Percentiles rank a stretch among this genome's conserved stretches.
phyloP scores from a whole-genome alignment of 2,113 vertebrate species.

The Smithornis capensis region DNA sequence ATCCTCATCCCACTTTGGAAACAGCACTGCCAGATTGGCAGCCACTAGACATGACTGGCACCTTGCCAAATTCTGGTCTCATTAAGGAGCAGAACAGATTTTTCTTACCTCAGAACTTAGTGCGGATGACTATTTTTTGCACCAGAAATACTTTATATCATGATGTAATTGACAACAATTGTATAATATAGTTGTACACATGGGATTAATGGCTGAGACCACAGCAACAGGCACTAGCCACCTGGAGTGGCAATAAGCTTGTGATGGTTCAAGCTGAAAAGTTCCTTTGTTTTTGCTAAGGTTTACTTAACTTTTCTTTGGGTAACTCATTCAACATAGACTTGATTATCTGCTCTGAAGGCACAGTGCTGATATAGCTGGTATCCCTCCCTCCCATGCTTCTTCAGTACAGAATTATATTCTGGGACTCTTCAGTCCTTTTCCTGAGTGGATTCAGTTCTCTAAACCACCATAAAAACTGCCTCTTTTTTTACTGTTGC shows the following conservation, averaged over 20 bases:
- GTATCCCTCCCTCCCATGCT: not conserved
- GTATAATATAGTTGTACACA: not conserved
- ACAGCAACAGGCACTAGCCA: not conserved
- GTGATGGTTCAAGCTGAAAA: not conserved
- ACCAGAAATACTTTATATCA: not conserved
- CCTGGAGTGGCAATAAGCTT: not conserved
- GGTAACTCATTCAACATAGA: not conserved
- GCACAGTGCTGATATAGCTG: not conserved
- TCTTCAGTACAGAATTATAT: not conserved
- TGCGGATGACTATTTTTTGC: not conserved
- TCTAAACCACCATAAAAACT: not conserved
- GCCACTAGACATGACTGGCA: not conserved
- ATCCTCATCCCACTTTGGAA: not conserved
- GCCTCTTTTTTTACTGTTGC: not conserved
- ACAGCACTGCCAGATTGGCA: not conserved
- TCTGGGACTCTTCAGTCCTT: not conserved
- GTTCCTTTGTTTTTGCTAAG: not conserved
- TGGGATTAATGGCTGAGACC: not conserved
- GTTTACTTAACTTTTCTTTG: not conserved
- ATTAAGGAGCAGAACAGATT: conserved; percentile 25
- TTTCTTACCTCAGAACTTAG: not conserved
- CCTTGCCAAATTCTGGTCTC: not conserved
- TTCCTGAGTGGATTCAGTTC: not conserved
- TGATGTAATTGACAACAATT: not conserved
- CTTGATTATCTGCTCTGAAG: not conserved